Percentiles rank a stretch among this genome's conserved stretches.
Conservation (phyloP, 2,113 vertebrate genomes). For the Heterochromis multidens region DNA sequence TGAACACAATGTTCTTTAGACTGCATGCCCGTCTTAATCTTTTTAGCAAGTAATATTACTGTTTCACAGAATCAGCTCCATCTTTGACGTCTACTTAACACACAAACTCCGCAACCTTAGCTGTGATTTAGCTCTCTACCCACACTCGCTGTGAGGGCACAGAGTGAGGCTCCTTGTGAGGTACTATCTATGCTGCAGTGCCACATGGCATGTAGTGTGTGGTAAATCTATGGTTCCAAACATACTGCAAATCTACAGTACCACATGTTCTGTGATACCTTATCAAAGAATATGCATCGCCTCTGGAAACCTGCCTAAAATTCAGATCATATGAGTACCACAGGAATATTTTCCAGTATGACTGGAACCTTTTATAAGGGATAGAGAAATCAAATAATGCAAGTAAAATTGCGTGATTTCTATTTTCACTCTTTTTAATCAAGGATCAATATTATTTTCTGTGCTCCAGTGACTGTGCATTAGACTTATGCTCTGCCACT, state of each 20-base stretch:
- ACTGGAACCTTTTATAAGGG: not conserved
- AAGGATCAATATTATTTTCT: slow-evolving; percentile 32
- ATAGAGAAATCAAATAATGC: not conserved
- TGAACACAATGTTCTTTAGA: not conserved
- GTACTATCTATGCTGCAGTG: not conserved
- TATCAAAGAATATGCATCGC: not conserved
- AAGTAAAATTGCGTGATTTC: not conserved
- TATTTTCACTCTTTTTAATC: slow-evolving; percentile 6
- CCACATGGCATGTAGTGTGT: not conserved
- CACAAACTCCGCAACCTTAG: not conserved
- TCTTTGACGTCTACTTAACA: not conserved
- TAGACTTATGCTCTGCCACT: not conserved
- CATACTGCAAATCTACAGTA: not conserved
- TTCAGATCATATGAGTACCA: not conserved
- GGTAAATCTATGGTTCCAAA: not conserved
- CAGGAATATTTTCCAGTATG: not conserved
- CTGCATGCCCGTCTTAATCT: not conserved
- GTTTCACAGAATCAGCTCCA: not conserved
- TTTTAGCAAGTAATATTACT: not conserved
- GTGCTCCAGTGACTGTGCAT: not conserved
- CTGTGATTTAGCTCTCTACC: not conserved
- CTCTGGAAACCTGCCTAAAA: not conserved
- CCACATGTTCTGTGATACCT: not conserved
- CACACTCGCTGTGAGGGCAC: not conserved
- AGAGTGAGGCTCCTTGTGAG: not conserved